Base-by-base conservation (phyloP, 2,113 vertebrate species). In the Psophia crepitans region DNA sequence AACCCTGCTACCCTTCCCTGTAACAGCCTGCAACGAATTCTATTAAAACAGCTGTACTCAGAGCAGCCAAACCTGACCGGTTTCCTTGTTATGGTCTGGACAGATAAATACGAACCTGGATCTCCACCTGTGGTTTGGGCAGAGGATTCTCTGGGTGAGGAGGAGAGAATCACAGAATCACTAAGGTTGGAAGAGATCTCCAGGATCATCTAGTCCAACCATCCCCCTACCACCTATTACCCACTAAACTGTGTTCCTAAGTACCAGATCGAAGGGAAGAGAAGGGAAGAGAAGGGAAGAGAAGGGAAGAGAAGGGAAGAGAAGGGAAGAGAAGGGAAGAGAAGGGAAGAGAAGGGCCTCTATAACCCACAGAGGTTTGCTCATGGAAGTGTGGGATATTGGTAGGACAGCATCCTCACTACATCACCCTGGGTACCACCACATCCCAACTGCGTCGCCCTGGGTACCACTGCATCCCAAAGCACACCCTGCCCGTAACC, bases 381-480 rank as follows among this genome's bases (percentile, higher is more conserved):
- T 26, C 2, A 0, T 1, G 2, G 64, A 44, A 84, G 16, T 3
- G 2, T 1, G 3, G 41, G 4, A 12, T 1, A 0, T 12, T 30
- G 22, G 9, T 2, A 44, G 21, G 56, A 69, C 54, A 64, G 63
- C 32, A 13, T 27, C 26, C 49, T 51, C 26, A 51, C 49, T 26
- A 14, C 24, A 51, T 51, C n/a, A 8, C 17, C 24, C 44, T 28
- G 48, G 68, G 68, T 70, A 14, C 48, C 19, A 22, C 68, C 1
- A 2, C 43, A 48, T 23, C 66, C 24, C 53, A 79, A 32, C 12
- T 1, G 0, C 7, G 21, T 27, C 39, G 12, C 11, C 12, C 10
- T 41, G 37, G 20, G 16, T 44, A 61, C 16, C 8, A 44, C 3
- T 1, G 1, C 32, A 22, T 35, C 60, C 51, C 33, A 26, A 33